These are phyloP conservation scores for Chesias legatella DNA, from an alignment of 2,888 invertebrate species.

Conservation along the genomic window DNA sequence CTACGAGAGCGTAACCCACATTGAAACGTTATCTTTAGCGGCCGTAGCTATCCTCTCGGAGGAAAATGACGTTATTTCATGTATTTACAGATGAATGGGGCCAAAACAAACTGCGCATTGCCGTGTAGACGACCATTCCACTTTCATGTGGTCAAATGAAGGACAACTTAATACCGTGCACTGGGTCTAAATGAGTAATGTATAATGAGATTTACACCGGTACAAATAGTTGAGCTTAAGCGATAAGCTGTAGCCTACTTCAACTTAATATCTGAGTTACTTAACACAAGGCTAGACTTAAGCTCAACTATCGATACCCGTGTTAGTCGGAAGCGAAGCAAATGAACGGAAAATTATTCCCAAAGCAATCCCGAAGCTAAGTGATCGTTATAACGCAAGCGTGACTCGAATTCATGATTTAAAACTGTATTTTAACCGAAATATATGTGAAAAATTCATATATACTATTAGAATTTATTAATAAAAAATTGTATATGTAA, in stretches of 20 bases:
- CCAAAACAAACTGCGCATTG: no score
- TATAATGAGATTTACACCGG: neutral
- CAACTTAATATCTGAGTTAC: slow-evolving; percentile 3
- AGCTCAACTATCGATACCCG: slow-evolving; percentile 1
- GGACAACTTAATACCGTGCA: slow-evolving; percentile 16
- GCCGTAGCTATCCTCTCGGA: no score
- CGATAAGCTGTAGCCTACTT: slow-evolving; percentile 1
- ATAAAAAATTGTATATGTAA: no score
- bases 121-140: slow-evolving; percentile 19
- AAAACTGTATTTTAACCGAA: neutral
- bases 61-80: no score
- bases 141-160: slow-evolving; percentile 17
- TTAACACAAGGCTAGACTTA: neutral
- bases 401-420: slow-evolving; percentile 14
- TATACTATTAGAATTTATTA: no score
- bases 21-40: no score
- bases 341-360: slow-evolving; percentile 46
- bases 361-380: slow-evolving; percentile 56
- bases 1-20: no score
- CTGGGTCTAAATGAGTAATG: slow-evolving; percentile 7
- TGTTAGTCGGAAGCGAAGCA: slow-evolving; percentile 44
- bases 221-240: no score
- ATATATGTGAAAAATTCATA: no score
- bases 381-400: slow-evolving; percentile 32
- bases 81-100: no score